These are phyloP conservation scores for Isurus oxyrinchus DNA, from an alignment of 2,113 vertebrate species.

Conservation along the genomic window DNA sequence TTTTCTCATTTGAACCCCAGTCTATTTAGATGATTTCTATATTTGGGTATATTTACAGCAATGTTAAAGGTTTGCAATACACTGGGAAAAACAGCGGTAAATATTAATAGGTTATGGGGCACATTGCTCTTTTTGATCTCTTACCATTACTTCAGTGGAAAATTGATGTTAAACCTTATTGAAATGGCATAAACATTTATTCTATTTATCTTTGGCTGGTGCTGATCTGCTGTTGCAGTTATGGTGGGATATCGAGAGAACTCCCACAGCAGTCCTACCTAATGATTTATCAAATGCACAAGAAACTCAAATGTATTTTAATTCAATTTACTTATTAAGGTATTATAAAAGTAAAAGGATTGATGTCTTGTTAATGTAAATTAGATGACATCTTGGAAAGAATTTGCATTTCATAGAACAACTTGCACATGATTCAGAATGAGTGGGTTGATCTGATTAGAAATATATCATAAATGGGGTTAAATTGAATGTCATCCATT, in stretches of 20 bases:
- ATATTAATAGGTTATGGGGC: background rate
- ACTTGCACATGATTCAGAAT: background rate
- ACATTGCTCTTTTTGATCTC: background rate
- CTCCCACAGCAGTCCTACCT: background rate
- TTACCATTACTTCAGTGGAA: background rate
- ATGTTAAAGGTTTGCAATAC: background rate
- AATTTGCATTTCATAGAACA: background rate
- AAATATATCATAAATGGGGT: background rate
- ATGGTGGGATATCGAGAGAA: background rate
- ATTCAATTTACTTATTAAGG: background rate
- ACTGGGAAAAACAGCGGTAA: background rate
- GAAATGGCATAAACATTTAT: background rate
- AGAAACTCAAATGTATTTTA: background rate
- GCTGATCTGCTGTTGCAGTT: background rate
- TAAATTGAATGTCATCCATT: background rate
- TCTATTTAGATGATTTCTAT: background rate
- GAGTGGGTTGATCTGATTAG: background rate
- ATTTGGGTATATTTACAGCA: background rate
- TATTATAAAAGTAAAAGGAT: background rate
- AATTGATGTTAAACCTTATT: background rate
- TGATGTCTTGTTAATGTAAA: background rate
- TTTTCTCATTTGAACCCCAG: background rate
- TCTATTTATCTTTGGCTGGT: background rate
- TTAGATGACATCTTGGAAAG: background rate
- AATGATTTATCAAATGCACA: background rate